Evolutionary conservation across 2,113 vertebrate genomes (phyloP).

Genomic region (Cynoglossus semilaevis): DNA sequence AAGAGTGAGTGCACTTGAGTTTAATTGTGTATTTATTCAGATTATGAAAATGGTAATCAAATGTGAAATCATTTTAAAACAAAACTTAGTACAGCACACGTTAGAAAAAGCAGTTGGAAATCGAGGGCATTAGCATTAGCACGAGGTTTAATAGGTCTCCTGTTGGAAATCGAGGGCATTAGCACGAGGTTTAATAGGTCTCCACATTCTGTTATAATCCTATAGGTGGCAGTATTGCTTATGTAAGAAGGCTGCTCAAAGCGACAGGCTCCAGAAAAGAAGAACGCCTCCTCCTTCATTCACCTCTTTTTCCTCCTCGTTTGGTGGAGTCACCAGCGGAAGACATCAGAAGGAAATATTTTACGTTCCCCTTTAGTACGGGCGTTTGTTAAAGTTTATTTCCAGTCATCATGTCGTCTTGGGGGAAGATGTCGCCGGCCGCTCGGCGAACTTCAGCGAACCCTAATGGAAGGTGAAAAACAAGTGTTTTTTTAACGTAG

Average conservation of each 20-base stretch:
- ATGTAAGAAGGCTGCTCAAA: too few species aligned
- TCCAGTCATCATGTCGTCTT: slow-evolving; percentile 66
- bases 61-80: too few species aligned
- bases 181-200: too few species aligned
- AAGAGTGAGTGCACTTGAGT: too few species aligned
- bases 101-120: too few species aligned
- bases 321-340: background rate
- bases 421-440: slow-evolving; percentile 55
- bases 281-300: slow-evolving; percentile 14
- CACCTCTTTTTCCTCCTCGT: background rate
- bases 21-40: too few species aligned
- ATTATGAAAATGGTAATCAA: too few species aligned
- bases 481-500: slow-evolving; percentile 4
- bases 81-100: too few species aligned
- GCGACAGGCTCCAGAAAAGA: slow-evolving; percentile 12
- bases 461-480: slow-evolving; percentile 73
- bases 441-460: slow-evolving; percentile 54
- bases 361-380: background rate
- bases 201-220: background rate
- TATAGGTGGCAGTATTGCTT: slow-evolving; percentile 21
- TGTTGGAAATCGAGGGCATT: too few species aligned
- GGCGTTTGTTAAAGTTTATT: background rate
- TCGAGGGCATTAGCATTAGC: too few species aligned
- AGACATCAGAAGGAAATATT: background rate
- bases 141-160: too few species aligned